These are phyloP conservation scores for Pheosia gnoma DNA, from an alignment of 2,888 invertebrate genomes.

Conservation along the genomic window DNA sequence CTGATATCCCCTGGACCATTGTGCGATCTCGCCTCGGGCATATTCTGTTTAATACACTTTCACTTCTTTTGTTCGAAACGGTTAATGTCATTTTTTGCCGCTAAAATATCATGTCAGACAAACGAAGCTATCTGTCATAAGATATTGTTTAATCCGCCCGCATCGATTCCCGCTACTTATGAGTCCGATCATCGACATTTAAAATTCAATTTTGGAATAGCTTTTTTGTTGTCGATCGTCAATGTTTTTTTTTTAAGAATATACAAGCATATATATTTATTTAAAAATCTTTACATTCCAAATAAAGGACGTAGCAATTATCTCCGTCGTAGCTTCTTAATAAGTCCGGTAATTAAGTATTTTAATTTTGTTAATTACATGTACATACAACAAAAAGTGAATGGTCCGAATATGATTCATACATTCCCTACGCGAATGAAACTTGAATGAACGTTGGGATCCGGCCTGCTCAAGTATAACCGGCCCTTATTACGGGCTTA, in stretches of 20 bases:
- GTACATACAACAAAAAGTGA: slow-evolving; percentile 27
- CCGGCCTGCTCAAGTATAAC: slow-evolving; percentile 31
- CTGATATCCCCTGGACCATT: slow-evolving; percentile 39
- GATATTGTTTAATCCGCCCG: slow-evolving; percentile 63
- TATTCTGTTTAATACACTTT: slow-evolving; percentile 54
- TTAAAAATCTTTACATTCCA: too few relatives aligned
- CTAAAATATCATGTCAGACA: slow-evolving; percentile 62
- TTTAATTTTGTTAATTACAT: background rate
- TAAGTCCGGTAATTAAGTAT: background rate
- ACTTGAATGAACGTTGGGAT: slow-evolving; percentile 24
- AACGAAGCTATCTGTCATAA: slow-evolving; percentile 55
- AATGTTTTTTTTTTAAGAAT: background rate
- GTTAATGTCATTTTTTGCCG: slow-evolving; percentile 62
- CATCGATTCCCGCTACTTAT: slow-evolving; percentile 46
- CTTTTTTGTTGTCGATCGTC: background rate
- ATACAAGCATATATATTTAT: too few relatives aligned
- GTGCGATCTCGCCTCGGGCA: slow-evolving; percentile 39
- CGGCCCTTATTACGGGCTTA: slow-evolving; percentile 40
- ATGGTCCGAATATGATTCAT: slow-evolving; percentile 33
- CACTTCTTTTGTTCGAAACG: slow-evolving; percentile 70
- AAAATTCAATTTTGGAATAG: slow-evolving; percentile 1
- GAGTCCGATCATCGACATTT: slow-evolving; percentile 1
- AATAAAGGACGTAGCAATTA: too few relatives aligned
- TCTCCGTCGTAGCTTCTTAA: background rate
- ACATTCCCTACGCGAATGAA: slow-evolving; percentile 20